Evolutionary conservation across 2,888 invertebrate species (phyloP), one percentile per base, ranked within the genome.

Genomic region (Leptopterna dolabrata): DNA sequence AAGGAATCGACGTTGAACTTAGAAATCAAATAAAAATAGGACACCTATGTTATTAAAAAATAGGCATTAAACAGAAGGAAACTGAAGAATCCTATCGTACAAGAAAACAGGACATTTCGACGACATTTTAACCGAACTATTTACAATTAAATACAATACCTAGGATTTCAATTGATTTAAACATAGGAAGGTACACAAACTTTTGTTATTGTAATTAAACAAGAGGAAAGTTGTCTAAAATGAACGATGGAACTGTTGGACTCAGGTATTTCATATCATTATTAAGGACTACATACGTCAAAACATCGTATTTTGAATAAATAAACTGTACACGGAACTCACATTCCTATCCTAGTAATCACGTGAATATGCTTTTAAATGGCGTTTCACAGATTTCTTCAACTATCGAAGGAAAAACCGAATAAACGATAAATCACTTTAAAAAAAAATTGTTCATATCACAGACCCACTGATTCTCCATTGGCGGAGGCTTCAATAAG

Each of bases 391-490:
- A 73, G 85, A 85, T 73, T 76, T 85, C 47, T 43, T 47, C 29
- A 83, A 83, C 27, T 85, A 43, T 27, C 71, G 76, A 55, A 76
- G 27, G 63, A 76, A 86, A 86, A 87, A 80, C 55, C 47, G 51
- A 86, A 76, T 76, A 83, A 78, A 86, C 83, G 78, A 78, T 70
- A 88, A 87, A 88, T 87, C 88, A 88, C 88, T 89, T n/a, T 87
- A 88, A 87, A 81, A 47, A 2, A 36, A 63, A 63, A 63, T 24
- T 87, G 81, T 85, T 87, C 51, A 88, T 89, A 89, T 89, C 89
- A 89, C 89, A 89, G 89, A 89, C 88, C 89, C 89, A 89, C 89
- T 89, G 89, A 89, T 85, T 73, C 85, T 47, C 85, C 85, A 27
- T 29, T 45, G 16, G 71, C 71, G 71, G 29, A 78, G 51, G 86